These are phyloP conservation scores for Pterostichus madidus DNA, from an alignment of 2,888 invertebrate species.

Conservation along the genomic window DNA sequence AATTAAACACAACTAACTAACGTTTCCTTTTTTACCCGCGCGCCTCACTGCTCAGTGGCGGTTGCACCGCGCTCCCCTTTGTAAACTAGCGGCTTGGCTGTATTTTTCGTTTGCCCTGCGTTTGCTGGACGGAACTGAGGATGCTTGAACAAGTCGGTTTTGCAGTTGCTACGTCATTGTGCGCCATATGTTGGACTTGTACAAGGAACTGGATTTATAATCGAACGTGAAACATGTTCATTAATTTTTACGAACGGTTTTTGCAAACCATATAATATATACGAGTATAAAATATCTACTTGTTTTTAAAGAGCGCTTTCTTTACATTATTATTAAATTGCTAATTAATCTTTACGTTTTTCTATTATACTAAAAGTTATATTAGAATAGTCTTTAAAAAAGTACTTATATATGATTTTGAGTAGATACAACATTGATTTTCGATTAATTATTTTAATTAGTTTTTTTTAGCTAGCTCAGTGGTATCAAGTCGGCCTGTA, in stretches of 20 bases:
- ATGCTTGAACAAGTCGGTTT: conserved; percentile 28
- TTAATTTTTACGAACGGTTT: conserved; percentile 38
- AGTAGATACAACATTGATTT: no score
- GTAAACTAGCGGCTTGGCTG: conserved; percentile 9
- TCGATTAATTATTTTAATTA: no score
- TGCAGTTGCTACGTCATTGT: conserved; percentile 22
- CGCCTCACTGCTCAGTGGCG: conserved; percentile 19
- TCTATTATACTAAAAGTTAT: no score
- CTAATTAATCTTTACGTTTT: not conserved
- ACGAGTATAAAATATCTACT: conserved; percentile 1
- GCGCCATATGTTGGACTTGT: conserved; percentile 42
- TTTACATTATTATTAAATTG: conserved; percentile 10
- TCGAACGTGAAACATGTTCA: conserved; percentile 46
- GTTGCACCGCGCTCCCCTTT: conserved; percentile 26
- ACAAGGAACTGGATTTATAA: conserved; percentile 41
- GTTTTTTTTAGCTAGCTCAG: no score
- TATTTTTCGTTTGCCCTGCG: conserved; percentile 30
- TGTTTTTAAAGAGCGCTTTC: conserved; percentile 1
- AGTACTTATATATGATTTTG: no score
- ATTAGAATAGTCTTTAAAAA: no score
- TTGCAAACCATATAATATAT: conserved; percentile 9
- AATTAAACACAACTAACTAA: conserved; percentile 64
- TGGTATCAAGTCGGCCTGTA: no score
- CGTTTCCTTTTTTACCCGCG: conserved; percentile 51
- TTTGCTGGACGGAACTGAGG: not conserved